A percentile compares a stretch with the other conserved stretches of the same genome.
These are phyloP conservation scores for Cosmopolites sordidus DNA, from an alignment of 2,888 invertebrate species.

Conservation along the genomic window DNA sequence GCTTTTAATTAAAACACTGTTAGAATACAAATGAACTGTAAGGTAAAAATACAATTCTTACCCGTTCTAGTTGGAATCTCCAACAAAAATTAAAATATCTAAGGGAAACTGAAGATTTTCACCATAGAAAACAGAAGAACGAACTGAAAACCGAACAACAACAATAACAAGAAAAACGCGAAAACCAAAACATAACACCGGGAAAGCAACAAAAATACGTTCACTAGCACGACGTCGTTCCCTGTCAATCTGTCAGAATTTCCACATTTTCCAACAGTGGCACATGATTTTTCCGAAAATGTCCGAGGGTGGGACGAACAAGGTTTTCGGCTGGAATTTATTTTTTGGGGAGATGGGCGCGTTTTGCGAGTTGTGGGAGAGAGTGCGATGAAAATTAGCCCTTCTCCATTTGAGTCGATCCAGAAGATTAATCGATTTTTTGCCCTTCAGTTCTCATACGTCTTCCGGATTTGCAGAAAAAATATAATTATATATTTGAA, in stretches of 20 bases:
- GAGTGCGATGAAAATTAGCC: slow-evolving; percentile 1
- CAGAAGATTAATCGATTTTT: too few species aligned
- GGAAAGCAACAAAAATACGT: slow-evolving; percentile 21
- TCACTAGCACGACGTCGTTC: slow-evolving; percentile 3
- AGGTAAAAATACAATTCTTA: too few species aligned
- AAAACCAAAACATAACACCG: slow-evolving; percentile 16
- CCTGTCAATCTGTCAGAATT: slow-evolving; percentile 10
- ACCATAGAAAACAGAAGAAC: neutral
- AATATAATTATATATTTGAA: too few species aligned
- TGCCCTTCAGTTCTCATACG: too few species aligned
- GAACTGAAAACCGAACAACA: neutral
- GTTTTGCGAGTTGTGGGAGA: slow-evolving; percentile 1
- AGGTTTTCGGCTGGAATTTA: neutral
- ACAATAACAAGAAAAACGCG: slow-evolving; percentile 3
- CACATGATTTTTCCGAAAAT: slow-evolving; percentile 21
- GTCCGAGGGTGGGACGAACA: slow-evolving; percentile 8
- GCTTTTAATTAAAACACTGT: too few species aligned
- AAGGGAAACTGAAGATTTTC: neutral
- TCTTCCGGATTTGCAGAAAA: too few species aligned
- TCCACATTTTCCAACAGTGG: slow-evolving; percentile 12
- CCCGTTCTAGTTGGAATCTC: too few species aligned
- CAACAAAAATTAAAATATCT: too few species aligned
- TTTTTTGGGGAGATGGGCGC: slow-evolving; percentile 12
- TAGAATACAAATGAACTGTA: too few species aligned
- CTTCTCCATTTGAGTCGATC: neutral